Base-by-base conservation (phyloP, 2,888 invertebrate genomes). In the Exocentrus adspersus region DNA sequence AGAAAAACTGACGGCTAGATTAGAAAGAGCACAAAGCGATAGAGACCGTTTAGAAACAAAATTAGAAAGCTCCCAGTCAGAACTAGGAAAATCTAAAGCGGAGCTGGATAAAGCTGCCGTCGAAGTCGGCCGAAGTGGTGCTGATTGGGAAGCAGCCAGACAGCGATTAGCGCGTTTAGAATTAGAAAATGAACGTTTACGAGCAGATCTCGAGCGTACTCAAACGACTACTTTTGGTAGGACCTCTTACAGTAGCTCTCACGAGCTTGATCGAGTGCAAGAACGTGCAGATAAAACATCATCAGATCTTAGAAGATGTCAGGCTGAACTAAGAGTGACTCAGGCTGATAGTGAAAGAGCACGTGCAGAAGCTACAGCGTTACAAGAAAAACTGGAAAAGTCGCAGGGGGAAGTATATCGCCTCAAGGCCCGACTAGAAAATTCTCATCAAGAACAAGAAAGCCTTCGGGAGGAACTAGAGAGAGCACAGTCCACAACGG, bases 401-500 rank as follows among this genome's bases (percentile, higher is more conserved):
- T 94, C 94, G 60, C 96, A 96, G 83, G 96, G 96, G 66, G 96
- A 97, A 83, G 95, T 97, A 32, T 96, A 96, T 80, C 90, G 96
- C 82, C 86, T 96, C 74, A 96, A 96, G 83, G 96, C 96, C 41
- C 92, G 95, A 80, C 86, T 96, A 78, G 96, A 96, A 86, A 96
- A 96, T 85, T 95, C 95, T 82, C 95, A 95, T 86, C 93, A 93
- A 64, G 96, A 97, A 84, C 94, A 95, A 80, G 95, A 95, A 79
- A 95, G 94, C 80, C 86, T 96, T 72, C 92, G 94, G 69, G 95
- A 96, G 80, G 96, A 97, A 83, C 90, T 95, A 81, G 96, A 97
- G 81, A 88, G 93, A 67, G 88, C 92, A 32, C 95, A 95, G 82
- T 88, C 92, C 32, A 88, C 92, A 54, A 90, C 95, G 65, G 92